phyloP scores from a whole-genome alignment of 2,888 invertebrate genomes.

The Drymonia ruficornis region DNA sequence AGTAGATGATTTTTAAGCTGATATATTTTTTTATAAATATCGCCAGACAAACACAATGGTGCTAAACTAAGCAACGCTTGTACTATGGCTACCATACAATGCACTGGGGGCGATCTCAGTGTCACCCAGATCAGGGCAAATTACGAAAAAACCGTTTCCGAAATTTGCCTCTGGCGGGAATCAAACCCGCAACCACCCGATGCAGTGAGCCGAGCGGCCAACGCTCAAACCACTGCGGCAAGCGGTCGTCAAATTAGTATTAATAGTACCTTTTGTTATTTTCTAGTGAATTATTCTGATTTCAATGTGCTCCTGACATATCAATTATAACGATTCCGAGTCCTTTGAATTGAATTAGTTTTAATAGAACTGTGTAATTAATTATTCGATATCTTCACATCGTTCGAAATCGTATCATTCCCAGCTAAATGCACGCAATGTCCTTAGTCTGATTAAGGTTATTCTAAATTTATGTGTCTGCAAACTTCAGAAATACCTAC shows the following conservation, averaged over 20 bases:
- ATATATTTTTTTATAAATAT: neutral
- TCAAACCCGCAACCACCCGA: too few relatives aligned
- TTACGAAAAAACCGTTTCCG: too few relatives aligned
- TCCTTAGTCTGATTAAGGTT: constrained; percentile 9
- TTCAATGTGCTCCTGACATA: neutral
- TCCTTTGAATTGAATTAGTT: neutral
- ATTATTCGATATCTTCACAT: neutral
- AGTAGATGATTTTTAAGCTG: constrained; percentile 14
- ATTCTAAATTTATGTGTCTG: constrained; percentile 20
- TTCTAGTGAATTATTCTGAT: neutral
- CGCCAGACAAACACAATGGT: too few relatives aligned
- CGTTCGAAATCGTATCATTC: neutral
- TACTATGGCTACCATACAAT: too few relatives aligned
- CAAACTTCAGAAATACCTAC: constrained; percentile 12
- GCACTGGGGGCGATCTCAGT: too few relatives aligned
- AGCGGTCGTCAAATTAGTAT: too few relatives aligned
- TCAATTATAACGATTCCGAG: neutral
- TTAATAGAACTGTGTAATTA: neutral
- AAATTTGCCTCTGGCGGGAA: too few relatives aligned
- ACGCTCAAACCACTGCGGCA: too few relatives aligned
- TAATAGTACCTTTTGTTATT: too few relatives aligned
- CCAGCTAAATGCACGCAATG: neutral
- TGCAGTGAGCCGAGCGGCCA: too few relatives aligned
- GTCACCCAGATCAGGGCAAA: too few relatives aligned
- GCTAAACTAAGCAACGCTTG: too few relatives aligned